These are phyloP conservation scores for Drosophila pseudoananassae DNA, from an alignment of 1,140 invertebrate species.

Conservation along the genomic window DNA sequence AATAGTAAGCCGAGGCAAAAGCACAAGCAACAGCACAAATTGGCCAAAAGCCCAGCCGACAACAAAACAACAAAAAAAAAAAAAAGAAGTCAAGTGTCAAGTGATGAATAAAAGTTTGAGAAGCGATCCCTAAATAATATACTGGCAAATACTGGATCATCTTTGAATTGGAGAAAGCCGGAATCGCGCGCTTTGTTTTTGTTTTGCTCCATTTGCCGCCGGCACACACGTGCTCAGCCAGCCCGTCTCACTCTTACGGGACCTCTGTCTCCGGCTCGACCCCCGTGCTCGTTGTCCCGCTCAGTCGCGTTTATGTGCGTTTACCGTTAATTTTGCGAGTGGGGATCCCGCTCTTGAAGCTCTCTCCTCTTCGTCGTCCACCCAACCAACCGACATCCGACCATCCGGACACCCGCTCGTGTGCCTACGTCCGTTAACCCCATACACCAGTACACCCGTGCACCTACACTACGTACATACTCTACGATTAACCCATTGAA, in stretches of 20 bases:
- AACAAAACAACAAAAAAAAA: neutral
- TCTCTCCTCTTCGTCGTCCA: neutral
- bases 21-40: constrained; percentile 20
- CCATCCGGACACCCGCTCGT: constrained; percentile 1
- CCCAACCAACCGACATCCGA: neutral
- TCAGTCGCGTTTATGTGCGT: constrained; percentile 30
- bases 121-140: neutral
- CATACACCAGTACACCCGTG: neutral
- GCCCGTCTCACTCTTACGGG: constrained; percentile 10
- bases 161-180: constrained; percentile 5
- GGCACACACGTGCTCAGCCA: constrained; percentile 59
- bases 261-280: neutral
- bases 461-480: neutral
- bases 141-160: constrained; percentile 2
- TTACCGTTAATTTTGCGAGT: constrained; percentile 40
- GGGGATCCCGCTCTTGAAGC: constrained; percentile 24
- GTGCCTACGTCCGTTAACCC: neutral
- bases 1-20: constrained; percentile 9
- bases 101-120: neutral
- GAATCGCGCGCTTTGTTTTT: constrained; percentile 46
- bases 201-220: constrained; percentile 47
- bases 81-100: neutral
- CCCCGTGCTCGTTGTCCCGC: neutral
- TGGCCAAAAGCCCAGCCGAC: neutral
- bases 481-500: constrained; percentile 22